A percentile compares a stretch with the other conserved stretches of the same genome.
phyloP scores from a whole-genome alignment of 2,888 invertebrate species.

The Orgyia antiqua region DNA sequence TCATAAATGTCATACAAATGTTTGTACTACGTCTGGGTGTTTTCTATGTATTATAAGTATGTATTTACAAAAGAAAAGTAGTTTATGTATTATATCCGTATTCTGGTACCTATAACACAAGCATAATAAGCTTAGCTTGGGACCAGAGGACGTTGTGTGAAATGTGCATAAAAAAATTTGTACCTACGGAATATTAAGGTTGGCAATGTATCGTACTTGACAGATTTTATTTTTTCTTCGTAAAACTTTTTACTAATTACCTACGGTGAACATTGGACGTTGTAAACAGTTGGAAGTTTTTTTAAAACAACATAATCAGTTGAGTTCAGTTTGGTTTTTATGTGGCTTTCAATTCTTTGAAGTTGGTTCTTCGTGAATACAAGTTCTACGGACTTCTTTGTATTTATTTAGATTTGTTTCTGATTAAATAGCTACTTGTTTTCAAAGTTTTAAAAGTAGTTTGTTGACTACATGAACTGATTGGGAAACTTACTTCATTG shows the following conservation, averaged over 20 bases:
- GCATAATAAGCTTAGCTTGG: too few relatives aligned
- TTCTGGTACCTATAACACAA: too few relatives aligned
- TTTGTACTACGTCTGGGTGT: too few relatives aligned
- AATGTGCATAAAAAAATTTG: too few relatives aligned
- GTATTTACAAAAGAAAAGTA: too few relatives aligned
- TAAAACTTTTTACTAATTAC: conserved; percentile 15
- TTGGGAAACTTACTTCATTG: conserved; percentile 5
- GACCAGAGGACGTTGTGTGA: too few relatives aligned
- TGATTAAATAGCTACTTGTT: neutral
- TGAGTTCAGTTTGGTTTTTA: conserved; percentile 16
- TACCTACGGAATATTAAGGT: too few relatives aligned
- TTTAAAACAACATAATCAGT: conserved; percentile 13
- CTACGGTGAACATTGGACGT: conserved; percentile 21
- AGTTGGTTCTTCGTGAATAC: conserved; percentile 12
- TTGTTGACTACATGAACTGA: neutral
- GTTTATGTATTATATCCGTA: too few relatives aligned
- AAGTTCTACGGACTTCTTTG: conserved; percentile 3
- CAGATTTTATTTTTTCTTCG: conserved; percentile 10
- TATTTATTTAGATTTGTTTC: conserved; percentile 6
- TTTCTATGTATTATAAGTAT: too few relatives aligned
- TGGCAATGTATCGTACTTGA: conserved; percentile 15
- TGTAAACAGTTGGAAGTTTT: conserved; percentile 11
- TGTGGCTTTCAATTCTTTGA: conserved; percentile 15
- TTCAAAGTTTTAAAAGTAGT: too few relatives aligned
- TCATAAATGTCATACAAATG: too few relatives aligned